Evolutionary conservation across 2,888 invertebrate genomes (phyloP), one percentile per base, ranked within the genome.

Genomic region (Rapana venosa): DNA sequence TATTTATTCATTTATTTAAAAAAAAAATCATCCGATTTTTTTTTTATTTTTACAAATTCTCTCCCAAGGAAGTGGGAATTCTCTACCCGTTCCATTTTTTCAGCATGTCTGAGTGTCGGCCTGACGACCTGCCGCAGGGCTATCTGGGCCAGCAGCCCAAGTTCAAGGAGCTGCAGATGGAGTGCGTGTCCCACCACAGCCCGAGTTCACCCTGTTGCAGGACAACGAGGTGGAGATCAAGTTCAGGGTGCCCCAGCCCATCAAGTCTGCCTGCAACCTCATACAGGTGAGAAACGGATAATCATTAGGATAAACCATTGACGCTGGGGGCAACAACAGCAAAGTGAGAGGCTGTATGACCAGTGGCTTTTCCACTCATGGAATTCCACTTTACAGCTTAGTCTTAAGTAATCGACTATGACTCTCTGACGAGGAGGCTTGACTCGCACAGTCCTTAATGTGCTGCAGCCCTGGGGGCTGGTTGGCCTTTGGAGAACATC

Each of bases 71-170:
- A 47, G 79, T 86, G 5, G 32, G 84, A 83, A 83, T 6, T 83
- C 84, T 85, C 58, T 30, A 85, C 58, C 58, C 26, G 15, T 32
- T n/a, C 32, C n/a, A 26, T 83, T 47, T 47, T 4, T 81, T 17
- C 36, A n/a, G 22, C 36, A 86, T 86, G 86, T 32, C 94, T 93
- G 94, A 91, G 93, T 56, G 90, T 89, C 36, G 90, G 87, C 87
- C 95, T 94, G 36, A 36, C 83, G 93, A 94, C 0, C 87, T 95
- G 70, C 94, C 94, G 58, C 87, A 92, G 1, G 94, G 94, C 2
- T 95, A 94, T 88, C 91, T 95, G 87, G 95, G 95, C 36, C 90
- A 92, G 30, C 95, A 95, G 91, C 94, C 94, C 20, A 94, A 94
- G 91, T 95, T 95, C 88, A 85, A 81, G 20, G 94, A 94, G 22